phyloP scores from a whole-genome alignment of 1,140 invertebrate genomes.

The Bathynomus jamesi region DNA sequence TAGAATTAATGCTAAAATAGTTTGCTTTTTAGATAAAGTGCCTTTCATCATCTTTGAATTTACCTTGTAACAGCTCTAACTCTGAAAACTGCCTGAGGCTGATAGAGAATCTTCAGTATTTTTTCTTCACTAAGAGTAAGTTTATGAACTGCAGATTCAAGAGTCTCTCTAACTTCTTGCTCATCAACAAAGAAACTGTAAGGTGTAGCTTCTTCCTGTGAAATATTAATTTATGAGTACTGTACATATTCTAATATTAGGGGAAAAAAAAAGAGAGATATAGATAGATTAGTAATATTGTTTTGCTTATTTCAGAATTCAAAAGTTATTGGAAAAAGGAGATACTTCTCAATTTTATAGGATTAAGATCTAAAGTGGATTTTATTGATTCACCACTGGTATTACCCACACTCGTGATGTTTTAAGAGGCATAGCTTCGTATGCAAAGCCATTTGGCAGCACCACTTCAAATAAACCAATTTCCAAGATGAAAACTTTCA shows the following conservation, averaged over 20 bases:
- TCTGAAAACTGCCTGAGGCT: constrained; percentile 32
- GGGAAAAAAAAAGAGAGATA: background rate
- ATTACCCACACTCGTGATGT: too few species aligned
- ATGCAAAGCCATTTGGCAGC: too few species aligned
- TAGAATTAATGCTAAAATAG: too few species aligned
- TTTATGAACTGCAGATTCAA: constrained; percentile 16
- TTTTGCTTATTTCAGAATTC: background rate
- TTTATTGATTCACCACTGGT: too few species aligned
- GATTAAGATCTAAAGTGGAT: too few species aligned
- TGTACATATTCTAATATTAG: background rate
- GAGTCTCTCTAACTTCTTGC: constrained; percentile 22
- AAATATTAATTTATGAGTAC: background rate
- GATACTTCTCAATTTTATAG: too few species aligned
- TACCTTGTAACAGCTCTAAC: constrained; percentile 33
- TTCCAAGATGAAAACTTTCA: too few species aligned
- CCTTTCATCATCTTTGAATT: too few species aligned
- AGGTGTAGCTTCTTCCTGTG: constrained; percentile 23
- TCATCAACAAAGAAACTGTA: constrained; percentile 37
- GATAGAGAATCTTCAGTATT: constrained; percentile 31
- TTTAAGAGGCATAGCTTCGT: too few species aligned
- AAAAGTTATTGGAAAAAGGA: background rate
- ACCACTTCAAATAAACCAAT: too few species aligned
- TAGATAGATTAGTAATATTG: background rate
- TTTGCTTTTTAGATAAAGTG: too few species aligned
- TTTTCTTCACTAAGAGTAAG: constrained; percentile 24